Evolutionary conservation across 2,888 invertebrate genomes (phyloP), one percentile per base, ranked within the genome.

Genomic region (Trachelus stipa): DNA sequence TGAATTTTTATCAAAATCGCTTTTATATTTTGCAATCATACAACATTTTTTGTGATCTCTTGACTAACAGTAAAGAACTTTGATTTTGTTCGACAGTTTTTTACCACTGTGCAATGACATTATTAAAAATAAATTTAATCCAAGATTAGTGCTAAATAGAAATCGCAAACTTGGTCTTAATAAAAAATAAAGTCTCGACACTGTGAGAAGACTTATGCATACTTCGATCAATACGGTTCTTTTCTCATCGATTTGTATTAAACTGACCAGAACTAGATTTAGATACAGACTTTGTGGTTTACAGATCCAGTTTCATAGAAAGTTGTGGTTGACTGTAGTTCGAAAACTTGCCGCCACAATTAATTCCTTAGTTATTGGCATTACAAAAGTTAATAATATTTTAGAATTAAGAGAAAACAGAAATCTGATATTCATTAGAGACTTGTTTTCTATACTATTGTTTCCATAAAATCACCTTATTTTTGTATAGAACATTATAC

Each of bases 291-390:
- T 69, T 30, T 34, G 71, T 31, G 77, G 80, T 81, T 83, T 76
- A 71, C 74, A 77, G 73, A 80, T 80, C 76, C 23, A 76, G 73
- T 80, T 77, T 74, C 68, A 33, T 82, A 81, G 83, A 85, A 85
- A 84, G 83, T 82, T 80, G 80, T 78, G 82, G 79, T 82, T 73
- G 79, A 82, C 83, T 82, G 73, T 80, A 71, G 11, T 73, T 77
- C 73, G 56, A 73, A 71, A 75, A 73, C 34, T 74, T 34, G 31
- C 12, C 33, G 30, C 15, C 71, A 71, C 37, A 73, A 69, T 78
- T 78, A 78, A 76, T 69, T 78, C 12, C 56, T 15, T 9, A 56
- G 56, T 23, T 23, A 2, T 23, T 23, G 23, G 56, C 6, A 56
- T 23, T 56, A 56, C 56, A 56, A 56, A 56, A 56, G 56, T 56